Evolutionary conservation across 92 coral and sea anemone genomes (phyloP).

Genomic region (Heteractis magnifica): DNA sequence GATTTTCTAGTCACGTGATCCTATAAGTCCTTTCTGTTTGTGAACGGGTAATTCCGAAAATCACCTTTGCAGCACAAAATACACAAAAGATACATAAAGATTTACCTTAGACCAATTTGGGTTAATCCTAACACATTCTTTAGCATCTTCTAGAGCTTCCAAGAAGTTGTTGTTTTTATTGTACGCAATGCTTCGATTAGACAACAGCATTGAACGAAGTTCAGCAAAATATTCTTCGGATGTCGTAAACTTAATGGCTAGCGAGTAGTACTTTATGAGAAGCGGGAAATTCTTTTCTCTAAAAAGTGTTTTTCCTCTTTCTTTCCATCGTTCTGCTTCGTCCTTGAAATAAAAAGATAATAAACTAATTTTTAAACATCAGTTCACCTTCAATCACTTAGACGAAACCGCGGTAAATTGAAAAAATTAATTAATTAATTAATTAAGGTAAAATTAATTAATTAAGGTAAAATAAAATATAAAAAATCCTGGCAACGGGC

Average conservation of each 20-base stretch:
- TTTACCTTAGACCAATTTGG: conserved; percentile 62
- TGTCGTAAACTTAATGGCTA: conserved; percentile 60
- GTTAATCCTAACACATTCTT: conserved; percentile 35
- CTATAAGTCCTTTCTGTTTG: too few relatives aligned
- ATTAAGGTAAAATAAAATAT: too few relatives aligned
- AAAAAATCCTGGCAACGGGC: too few relatives aligned
- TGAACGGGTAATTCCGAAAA: too few relatives aligned
- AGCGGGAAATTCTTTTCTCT: conserved; percentile 48
- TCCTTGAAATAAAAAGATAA: conserved; percentile 32
- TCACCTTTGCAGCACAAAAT: too few relatives aligned
- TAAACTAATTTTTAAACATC: too few relatives aligned
- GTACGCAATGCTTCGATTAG: conserved; percentile 54
- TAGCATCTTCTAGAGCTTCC: conserved; percentile 56
- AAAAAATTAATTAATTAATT: too few relatives aligned
- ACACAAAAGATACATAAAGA: background rate
- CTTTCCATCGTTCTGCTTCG: conserved; percentile 84
- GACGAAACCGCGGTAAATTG: too few relatives aligned
- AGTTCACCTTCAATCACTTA: too few relatives aligned
- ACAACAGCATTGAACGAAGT: conserved; percentile 33
- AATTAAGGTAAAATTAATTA: too few relatives aligned
- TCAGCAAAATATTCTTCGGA: conserved; percentile 2
- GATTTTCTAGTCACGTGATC: too few relatives aligned
- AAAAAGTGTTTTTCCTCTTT: conserved; percentile 78
- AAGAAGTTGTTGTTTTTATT: conserved; percentile 20
- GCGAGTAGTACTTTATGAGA: conserved; percentile 64